These are phyloP conservation scores for Leptothorax acervorum DNA, from an alignment of 2,888 invertebrate species.

Conservation along the genomic window DNA sequence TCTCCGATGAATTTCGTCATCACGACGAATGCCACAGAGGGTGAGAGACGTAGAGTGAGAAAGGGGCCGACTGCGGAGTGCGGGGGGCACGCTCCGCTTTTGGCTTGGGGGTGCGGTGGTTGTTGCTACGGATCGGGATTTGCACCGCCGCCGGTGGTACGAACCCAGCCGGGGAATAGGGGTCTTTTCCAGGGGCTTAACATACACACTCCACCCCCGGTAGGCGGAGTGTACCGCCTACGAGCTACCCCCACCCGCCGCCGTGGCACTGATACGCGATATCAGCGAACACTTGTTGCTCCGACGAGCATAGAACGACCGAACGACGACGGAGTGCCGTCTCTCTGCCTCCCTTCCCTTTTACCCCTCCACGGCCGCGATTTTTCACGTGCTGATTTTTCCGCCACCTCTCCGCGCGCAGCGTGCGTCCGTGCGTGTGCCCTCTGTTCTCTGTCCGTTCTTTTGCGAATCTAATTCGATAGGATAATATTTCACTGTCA, in stretches of 20 bases:
- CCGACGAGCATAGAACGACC: slow-evolving; percentile 68
- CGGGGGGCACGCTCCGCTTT: slow-evolving; percentile 50
- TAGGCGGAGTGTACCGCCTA: slow-evolving; percentile 84
- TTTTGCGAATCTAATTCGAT: slow-evolving; percentile 25
- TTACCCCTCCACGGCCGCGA: slow-evolving; percentile 57
- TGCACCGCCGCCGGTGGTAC: slow-evolving; percentile 49
- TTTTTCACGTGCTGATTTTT: slow-evolving; percentile 79
- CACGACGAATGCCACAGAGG: slow-evolving; percentile 49
- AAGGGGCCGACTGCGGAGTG: slow-evolving; percentile 10
- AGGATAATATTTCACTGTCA: slow-evolving; percentile 60
- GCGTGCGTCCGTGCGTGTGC: not conserved
- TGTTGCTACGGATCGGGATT: slow-evolving; percentile 63
- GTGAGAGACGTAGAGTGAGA: slow-evolving; percentile 51
- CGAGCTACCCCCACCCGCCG: slow-evolving; percentile 77
- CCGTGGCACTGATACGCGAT: slow-evolving; percentile 81
- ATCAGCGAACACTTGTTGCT: slow-evolving; percentile 84
- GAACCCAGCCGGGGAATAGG: slow-evolving; percentile 53
- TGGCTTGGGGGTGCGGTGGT: slow-evolving; percentile 65
- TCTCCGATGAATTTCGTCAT: slow-evolving; percentile 54
- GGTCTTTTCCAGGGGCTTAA: slow-evolving; percentile 74
- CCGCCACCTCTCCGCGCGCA: slow-evolving; percentile 43
- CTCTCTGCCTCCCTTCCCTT: slow-evolving; percentile 32
- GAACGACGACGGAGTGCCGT: slow-evolving; percentile 57
- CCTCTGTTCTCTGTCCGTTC: not conserved
- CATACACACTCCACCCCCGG: slow-evolving; percentile 81